Base-by-base conservation (phyloP, 2,888 invertebrate species). In the Leptopilina drosophilae region DNA sequence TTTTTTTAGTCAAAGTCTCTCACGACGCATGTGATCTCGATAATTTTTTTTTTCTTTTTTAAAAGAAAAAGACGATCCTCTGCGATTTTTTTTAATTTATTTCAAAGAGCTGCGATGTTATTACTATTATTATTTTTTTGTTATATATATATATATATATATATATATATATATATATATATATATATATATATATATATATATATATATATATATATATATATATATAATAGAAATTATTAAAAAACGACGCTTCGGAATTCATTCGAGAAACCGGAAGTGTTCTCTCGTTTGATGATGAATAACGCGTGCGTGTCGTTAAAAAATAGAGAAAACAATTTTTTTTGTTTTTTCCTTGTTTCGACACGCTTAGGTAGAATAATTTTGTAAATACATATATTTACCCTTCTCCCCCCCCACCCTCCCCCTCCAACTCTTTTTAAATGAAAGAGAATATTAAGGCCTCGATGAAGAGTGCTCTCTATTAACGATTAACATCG, bases 371-470 rank as follows among this genome's bases (percentile, higher is more conserved):
- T 73, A 73, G 73, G 33, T 73, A 73, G 73, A 59, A 56, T 56
- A 73, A 73, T 73, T 73, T 73, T 73, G 73, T 73, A 73, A 73
- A 73, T 73, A 73, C 73, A 56, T 73, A 73, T 73, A 73, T 73
- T 53, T 73, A 73, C 14, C 26, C 73, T 53, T 56, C 15, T 56
- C 46, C 46, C 49, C 49, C 11, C 49, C 49, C 49, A 11, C 49
- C 49, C 49, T 56, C 46, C 46, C 49, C 49, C 11, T 12, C 49
- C 12, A 11, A 11, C 49, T 12, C 49, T 49, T 11, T 49, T 49
- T 11, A 49, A 33, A 14, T 26, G 33, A 33, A 73, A 33, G 53
- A 73, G 33, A 33, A 64, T 33, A 56, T 33, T 33, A 33, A 33
- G 33, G 33, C 33, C 33, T 33, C 33, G 33, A 33, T 56, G 56